phyloP scores from a whole-genome alignment of 2,888 invertebrate genomes.

The Mactromeris polynyma region DNA sequence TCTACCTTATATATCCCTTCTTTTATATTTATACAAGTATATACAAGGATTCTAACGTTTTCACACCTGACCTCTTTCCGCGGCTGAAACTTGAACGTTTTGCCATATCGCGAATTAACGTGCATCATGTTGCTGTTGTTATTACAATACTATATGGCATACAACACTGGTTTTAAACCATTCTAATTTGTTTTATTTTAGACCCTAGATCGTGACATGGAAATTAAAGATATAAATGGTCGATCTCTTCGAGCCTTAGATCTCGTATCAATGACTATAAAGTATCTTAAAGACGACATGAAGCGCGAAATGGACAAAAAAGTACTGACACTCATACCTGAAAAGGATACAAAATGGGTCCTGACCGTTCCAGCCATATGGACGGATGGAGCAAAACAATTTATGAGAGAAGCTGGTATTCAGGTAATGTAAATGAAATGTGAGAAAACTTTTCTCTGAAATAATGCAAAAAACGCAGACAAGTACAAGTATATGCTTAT shows the following conservation, averaged over 20 bases:
- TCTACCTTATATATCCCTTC: too few relatives aligned
- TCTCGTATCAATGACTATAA: constrained; percentile 1
- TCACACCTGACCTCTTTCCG: too few relatives aligned
- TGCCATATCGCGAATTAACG: too few relatives aligned
- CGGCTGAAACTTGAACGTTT: too few relatives aligned
- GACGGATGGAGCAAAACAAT: constrained; percentile 14
- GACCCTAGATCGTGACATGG: not conserved
- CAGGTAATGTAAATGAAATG: not conserved
- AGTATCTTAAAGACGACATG: not conserved
- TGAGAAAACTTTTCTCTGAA: not conserved
- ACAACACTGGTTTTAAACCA: too few relatives aligned
- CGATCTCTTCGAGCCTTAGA: not conserved
- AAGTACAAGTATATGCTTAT: too few relatives aligned
- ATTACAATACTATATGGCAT: too few relatives aligned
- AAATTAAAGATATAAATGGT: not conserved
- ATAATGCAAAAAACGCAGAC: not conserved
- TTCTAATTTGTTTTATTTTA: not conserved
- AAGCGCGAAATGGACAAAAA: not conserved
- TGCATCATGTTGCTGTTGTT: too few relatives aligned
- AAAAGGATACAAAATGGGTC: not conserved
- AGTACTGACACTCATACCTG: not conserved
- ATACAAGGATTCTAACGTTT: too few relatives aligned
- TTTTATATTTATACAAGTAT: too few relatives aligned
- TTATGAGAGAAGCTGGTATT: constrained; percentile 14
- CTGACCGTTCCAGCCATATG: constrained; percentile 19